Evolutionary conservation across 2,797 vertebrate species (phyloP), one percentile per base, ranked within the genome.

Genomic region (Hafferia zeledoni): DNA sequence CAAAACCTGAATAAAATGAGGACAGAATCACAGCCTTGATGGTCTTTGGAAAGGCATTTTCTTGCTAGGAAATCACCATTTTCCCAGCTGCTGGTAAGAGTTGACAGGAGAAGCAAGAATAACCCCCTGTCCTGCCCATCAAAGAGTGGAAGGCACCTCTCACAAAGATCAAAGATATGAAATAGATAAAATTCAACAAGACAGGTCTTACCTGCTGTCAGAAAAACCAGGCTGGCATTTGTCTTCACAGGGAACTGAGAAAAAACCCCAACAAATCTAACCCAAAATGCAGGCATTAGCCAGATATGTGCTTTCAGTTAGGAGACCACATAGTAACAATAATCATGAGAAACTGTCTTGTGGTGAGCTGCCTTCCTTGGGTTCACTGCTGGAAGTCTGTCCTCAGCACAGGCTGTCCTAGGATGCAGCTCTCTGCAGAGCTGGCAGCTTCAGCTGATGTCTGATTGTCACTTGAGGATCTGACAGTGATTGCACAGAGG

Each of bases 371-470:
- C 9, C 30, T 53, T 47, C 47, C 41, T 41, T 67, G 59, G 6
- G 4, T 9, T 72, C 35, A 19, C 59, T 65, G 46, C 39, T 65
- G 39, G 25, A 72, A 47, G 22, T n/a, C 74, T 64, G 47, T 78
- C 46, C 39, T 60, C 31, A 33, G 33, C 13, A 17, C 46, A 65
- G 65, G 33, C 65, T 65, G 33, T 65, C 67, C 46, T 47, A 17
- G 59, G 33, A n/a, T 72, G 7, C 44, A 71, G 59, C 46, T 72
- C 30, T 65, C 53, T 60, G 46, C 52, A 67, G 87, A 72, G 53
- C 67, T 78, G 59, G 46, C 74, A 84, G 74, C 53, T 30, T 60
- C 0, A 0, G 4, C 35, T 57, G 80, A 49, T 0, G 0, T 9
- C 28, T 2, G 9, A 2, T 44, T 79, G 37, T 30, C 53, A 43